Base-by-base conservation (phyloP, 2,797 vertebrate genomes). In the Percopsis omiscomaycus region DNA sequence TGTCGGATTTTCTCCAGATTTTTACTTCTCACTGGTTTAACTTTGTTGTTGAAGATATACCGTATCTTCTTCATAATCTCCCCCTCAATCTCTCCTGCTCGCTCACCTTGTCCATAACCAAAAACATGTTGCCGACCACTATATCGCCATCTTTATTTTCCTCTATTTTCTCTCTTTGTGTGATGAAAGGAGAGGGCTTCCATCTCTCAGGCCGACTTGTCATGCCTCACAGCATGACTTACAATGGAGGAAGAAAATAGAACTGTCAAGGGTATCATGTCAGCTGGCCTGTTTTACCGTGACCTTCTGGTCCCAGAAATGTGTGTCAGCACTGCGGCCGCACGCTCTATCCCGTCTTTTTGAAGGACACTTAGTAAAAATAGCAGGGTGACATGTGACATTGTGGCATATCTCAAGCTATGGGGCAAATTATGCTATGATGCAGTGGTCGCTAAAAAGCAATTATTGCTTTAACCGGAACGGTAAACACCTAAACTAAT, bases 221-320 rank as follows among this genome's bases (percentile, higher is more conserved):
- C 49, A 56, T 4, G 12, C 49, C 2, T 6, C 58, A 62, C 61
- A 69, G 77, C 74, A 55, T 70, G 58, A 84, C 67, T 73, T 54
- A 73, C 57, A 77, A 77, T 64, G 16, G 59, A 69, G 4, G 68
- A 66, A 66, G 56, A 75, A 80, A 84, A 79, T 78, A 71, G 64
- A 75, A 69, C 73, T 78, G 62, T 75, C 68, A 83, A 81, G 81
- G 82, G 83, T 84, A 83, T 80, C 65, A 58, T 78, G 62, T 72
- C 15, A 3, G 59, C 59, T 69, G 81, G 60, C 71, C 74, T 71
- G 52, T 73, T 85, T 82, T 69, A 74, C 29, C 47, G 13, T 42
- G 54, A 76, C 62, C 59, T 74, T 57, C 62, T 64, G 32, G 68
- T 73, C 54, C 55, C 13, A 52, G 68, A 71, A 37, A 77, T 73